phyloP scores from a whole-genome alignment of 2,113 vertebrate species.

The Oncorhynchus keta region DNA sequence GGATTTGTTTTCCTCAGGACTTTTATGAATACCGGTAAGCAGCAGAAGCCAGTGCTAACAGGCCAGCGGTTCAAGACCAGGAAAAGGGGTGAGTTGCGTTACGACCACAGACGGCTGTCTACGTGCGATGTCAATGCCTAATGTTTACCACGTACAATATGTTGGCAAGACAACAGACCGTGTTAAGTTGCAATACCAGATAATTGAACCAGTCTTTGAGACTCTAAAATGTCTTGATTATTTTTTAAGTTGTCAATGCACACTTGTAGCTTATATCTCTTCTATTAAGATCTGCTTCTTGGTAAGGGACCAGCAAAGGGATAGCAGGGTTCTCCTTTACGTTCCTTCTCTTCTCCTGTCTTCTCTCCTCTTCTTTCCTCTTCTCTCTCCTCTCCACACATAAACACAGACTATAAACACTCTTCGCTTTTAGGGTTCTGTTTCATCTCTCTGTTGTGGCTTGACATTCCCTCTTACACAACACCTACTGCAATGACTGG shows the following conservation, averaged over 20 bases:
- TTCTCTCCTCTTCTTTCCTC: background rate
- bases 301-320: background rate
- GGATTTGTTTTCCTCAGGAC: constrained; percentile 63
- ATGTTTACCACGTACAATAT: background rate
- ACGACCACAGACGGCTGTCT: background rate
- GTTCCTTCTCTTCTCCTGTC: background rate
- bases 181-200: background rate
- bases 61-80: constrained; percentile 97
- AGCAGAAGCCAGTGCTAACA: constrained; percentile 95
- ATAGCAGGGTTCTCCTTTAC: background rate
- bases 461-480: constrained; percentile 19
- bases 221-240: background rate
- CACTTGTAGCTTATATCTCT: background rate
- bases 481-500: background rate
- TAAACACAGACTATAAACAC: constrained; percentile 6
- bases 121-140: background rate
- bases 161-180: background rate
- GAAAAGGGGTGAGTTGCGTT: constrained; percentile 85
- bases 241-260: too few relatives aligned
- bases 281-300: background rate
- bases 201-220: background rate
- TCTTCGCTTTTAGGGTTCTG: background rate
- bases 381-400: constrained; percentile 14
- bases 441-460: constrained; percentile 22
- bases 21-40: constrained; percentile 95